Conservation (phyloP, 2,888 invertebrate genomes). For the Lampropteryx suffumata region DNA sequence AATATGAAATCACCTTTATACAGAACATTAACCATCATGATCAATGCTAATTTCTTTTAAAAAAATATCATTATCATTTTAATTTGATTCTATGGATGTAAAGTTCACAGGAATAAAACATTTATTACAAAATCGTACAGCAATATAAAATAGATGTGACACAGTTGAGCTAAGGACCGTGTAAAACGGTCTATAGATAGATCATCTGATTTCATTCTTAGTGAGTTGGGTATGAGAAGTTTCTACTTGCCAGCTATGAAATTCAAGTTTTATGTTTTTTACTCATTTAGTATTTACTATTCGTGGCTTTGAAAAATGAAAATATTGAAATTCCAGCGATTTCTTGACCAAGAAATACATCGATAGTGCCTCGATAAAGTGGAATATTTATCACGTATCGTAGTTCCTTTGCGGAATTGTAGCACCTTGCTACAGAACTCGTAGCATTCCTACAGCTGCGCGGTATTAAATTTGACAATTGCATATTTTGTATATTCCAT, state of each 20-base stretch:
- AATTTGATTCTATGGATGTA: no score
- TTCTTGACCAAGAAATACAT: slow-evolving; percentile 23
- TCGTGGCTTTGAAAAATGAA: slow-evolving; percentile 11
- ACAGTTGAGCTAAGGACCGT: no score
- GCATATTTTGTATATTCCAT: slow-evolving; percentile 5
- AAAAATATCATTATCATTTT: no score
- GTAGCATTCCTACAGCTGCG: slow-evolving; percentile 13
- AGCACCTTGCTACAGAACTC: slow-evolving; percentile 18
- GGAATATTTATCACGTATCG: slow-evolving; percentile 25
- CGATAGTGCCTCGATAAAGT: slow-evolving; percentile 20
- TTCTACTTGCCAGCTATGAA: not conserved
- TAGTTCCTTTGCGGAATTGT: slow-evolving; percentile 17
- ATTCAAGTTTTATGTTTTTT: slow-evolving; percentile 5
- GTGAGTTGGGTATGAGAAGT: no score
- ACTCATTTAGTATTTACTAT: slow-evolving; percentile 7
- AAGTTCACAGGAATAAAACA: no score
- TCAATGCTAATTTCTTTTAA: no score
- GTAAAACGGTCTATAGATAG: no score
- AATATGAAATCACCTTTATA: no score
- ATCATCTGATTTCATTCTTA: no score
- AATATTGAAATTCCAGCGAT: slow-evolving; percentile 22
- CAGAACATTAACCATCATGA: no score
- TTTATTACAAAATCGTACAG: no score
- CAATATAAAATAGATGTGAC: no score
- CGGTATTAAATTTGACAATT: slow-evolving; percentile 20